These are phyloP conservation scores for Drosophila merina DNA, from an alignment of 2,888 invertebrate genomes.

Conservation along the genomic window DNA sequence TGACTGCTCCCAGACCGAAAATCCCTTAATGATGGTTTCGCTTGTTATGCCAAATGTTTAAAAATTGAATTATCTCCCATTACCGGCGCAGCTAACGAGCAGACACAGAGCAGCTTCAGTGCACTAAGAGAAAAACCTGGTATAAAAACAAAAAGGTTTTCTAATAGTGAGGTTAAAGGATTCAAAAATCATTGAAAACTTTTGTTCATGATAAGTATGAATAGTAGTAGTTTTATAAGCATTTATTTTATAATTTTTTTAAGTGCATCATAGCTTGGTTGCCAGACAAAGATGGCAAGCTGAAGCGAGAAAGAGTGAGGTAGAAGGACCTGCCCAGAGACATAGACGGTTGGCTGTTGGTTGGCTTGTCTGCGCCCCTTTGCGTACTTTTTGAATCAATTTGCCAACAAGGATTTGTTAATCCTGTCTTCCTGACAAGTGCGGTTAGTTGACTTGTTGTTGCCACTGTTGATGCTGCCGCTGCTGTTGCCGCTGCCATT, in stretches of 20 bases:
- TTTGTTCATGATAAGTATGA: too few species aligned
- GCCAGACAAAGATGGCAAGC: slow-evolving; percentile 4
- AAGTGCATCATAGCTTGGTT: slow-evolving; percentile 7
- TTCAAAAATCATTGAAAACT: too few species aligned
- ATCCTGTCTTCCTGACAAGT: slow-evolving; percentile 83
- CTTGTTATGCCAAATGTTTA: slow-evolving; percentile 84
- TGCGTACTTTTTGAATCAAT: slow-evolving; percentile 81
- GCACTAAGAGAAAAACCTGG: slow-evolving; percentile 1
- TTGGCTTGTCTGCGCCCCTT: slow-evolving; percentile 46
- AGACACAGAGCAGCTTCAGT: slow-evolving; percentile 49
- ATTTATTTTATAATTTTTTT: not conserved
- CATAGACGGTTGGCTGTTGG: slow-evolving; percentile 22
- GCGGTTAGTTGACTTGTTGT: slow-evolving; percentile 79
- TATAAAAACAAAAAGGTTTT: too few species aligned
- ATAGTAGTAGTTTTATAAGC: too few species aligned
- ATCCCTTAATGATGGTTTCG: slow-evolving; percentile 84
- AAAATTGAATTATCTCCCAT: slow-evolving; percentile 84
- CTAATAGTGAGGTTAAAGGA: too few species aligned
- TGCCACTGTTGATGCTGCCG: slow-evolving; percentile 39
- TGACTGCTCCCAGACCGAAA: slow-evolving; percentile 56
- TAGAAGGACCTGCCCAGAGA: slow-evolving; percentile 16
- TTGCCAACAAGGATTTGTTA: slow-evolving; percentile 83
- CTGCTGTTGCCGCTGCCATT: slow-evolving; percentile 1
- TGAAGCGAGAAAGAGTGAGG: slow-evolving; percentile 7
- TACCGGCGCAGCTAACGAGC: slow-evolving; percentile 81